Percentiles rank a stretch among this genome's conserved stretches.
Conservation (phyloP, 2,888 invertebrate genomes). For the Tiphia femorata region DNA sequence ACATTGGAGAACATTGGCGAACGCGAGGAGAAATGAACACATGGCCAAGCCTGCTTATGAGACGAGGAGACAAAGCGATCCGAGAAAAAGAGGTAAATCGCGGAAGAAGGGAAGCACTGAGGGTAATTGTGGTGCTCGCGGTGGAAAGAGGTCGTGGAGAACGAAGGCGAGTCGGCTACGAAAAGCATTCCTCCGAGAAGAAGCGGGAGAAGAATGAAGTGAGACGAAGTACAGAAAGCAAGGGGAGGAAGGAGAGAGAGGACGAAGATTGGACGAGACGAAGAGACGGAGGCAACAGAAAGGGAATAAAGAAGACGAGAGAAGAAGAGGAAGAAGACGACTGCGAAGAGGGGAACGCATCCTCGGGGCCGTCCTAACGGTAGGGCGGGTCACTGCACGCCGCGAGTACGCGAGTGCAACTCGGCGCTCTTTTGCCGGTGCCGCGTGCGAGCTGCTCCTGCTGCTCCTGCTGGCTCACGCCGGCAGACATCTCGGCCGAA, state of each 20-base stretch:
- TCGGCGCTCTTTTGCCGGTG: constrained; percentile 50
- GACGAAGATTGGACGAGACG: background rate
- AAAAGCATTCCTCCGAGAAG: background rate
- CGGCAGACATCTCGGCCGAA: constrained; percentile 53
- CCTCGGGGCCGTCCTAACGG: constrained; percentile 70
- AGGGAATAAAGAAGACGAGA: background rate
- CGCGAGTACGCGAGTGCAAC: constrained; percentile 55
- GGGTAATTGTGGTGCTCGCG: background rate
- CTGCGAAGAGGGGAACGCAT: constrained; percentile 58
- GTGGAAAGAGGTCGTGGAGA: background rate
- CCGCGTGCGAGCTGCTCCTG: constrained; percentile 34
- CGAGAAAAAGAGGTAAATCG: background rate
- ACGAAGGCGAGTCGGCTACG: no score
- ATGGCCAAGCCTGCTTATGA: no score
- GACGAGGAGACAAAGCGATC: background rate
- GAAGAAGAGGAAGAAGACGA: background rate
- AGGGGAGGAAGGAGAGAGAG: no score
- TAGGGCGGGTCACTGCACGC: constrained; percentile 70
- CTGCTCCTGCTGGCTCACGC: constrained; percentile 69
- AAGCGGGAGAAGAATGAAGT: background rate
- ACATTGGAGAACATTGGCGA: background rate
- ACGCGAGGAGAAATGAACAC: background rate
- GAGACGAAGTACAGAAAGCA: no score
- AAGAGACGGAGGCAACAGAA: background rate
- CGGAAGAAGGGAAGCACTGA: background rate